Evolutionary conservation across 2,113 vertebrate genomes (phyloP), one percentile per base, ranked within the genome.

Genomic region (Alethe castanea): DNA sequence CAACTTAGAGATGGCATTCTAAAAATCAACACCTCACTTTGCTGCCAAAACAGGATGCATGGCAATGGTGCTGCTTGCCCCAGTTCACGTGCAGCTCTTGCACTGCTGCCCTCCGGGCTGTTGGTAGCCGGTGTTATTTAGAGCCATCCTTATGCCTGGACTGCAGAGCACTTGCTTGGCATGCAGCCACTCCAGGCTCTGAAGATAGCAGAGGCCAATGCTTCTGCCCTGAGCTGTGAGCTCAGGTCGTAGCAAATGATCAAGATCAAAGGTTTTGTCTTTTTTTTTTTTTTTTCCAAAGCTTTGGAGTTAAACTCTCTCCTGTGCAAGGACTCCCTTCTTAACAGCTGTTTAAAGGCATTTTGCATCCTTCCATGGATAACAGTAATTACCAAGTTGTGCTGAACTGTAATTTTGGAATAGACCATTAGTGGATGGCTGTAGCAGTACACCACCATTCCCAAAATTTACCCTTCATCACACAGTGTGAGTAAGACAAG

Each of bases 71-170:
- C 64, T 1, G 6, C 88, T 71, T 74, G 82, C 36, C 88, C 53
- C 40, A 71, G 56, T 71, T 93, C 35, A n/a, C 23, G 20, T 40
- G 7, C 70, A 35, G 79, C 24, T 86, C 86, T 54, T 47, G 76
- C 92, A 60, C 76, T 90, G 45, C 67, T 91, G 95, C 92, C 87
- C 90, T 88, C 79, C 22, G 52, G 91, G 89, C 59, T 85, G 66
- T 82, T 92, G 92, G 94, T 93, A 88, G 76, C 64, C 4, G 1
- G 82, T 86, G 83, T 93, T 90, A 96, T 96, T 96, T 96, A 90
- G 92, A 93, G 82, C 69, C 0, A 0, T 89, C 87, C 79, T 93
- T 70, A 86, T 67, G 76, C 47, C 81, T 71, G 86, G 93, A 38
- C 71, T 83, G 79, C 93, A 81, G 76, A 95, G 67, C 82, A 90